These are phyloP conservation scores for Andrena camellia DNA, from an alignment of 2,888 invertebrate species.

Conservation along the genomic window DNA sequence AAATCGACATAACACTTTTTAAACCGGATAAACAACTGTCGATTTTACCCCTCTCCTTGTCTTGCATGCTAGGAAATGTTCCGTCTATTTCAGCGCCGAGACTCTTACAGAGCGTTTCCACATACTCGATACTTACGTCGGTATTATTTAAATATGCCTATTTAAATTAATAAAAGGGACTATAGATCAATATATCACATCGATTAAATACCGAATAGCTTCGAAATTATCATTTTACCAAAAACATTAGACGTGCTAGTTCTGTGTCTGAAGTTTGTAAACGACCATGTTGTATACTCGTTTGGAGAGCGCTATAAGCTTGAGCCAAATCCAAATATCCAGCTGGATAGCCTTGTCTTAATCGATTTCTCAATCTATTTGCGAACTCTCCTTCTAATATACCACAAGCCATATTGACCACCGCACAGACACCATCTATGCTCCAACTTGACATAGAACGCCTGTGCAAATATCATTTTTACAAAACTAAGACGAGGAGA, in stretches of 20 bases:
- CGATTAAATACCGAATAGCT: not conserved
- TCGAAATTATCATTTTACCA: slow-evolving; percentile 86
- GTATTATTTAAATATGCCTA: slow-evolving; percentile 95
- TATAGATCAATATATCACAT: not conserved
- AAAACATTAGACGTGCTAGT: slow-evolving; percentile 91
- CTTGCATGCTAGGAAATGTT: slow-evolving; percentile 88
- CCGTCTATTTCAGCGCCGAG: slow-evolving; percentile 90
- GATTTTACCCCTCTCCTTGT: slow-evolving; percentile 90
- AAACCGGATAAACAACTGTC: slow-evolving; percentile 89
- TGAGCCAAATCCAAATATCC: slow-evolving; percentile 92
- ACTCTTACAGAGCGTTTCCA: slow-evolving; percentile 93
- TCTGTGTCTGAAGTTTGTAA: slow-evolving; percentile 92
- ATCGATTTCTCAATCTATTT: slow-evolving; percentile 89
- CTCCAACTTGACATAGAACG: slow-evolving; percentile 96
- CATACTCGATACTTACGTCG: slow-evolving; percentile 95
- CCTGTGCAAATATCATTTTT: slow-evolving; percentile 85
- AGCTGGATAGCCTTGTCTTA: slow-evolving; percentile 92
- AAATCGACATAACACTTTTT: slow-evolving; percentile 87
- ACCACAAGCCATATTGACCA: slow-evolving; percentile 96
- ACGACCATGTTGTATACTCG: slow-evolving; percentile 92
- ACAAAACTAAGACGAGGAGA: not conserved
- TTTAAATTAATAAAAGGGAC: slow-evolving; percentile 65
- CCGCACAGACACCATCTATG: slow-evolving; percentile 98
- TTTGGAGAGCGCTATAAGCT: slow-evolving; percentile 93
- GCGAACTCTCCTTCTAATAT: slow-evolving; percentile 95